These are phyloP conservation scores for Adelphocoris suturalis DNA, from an alignment of 2,888 invertebrate species.

Conservation along the genomic window DNA sequence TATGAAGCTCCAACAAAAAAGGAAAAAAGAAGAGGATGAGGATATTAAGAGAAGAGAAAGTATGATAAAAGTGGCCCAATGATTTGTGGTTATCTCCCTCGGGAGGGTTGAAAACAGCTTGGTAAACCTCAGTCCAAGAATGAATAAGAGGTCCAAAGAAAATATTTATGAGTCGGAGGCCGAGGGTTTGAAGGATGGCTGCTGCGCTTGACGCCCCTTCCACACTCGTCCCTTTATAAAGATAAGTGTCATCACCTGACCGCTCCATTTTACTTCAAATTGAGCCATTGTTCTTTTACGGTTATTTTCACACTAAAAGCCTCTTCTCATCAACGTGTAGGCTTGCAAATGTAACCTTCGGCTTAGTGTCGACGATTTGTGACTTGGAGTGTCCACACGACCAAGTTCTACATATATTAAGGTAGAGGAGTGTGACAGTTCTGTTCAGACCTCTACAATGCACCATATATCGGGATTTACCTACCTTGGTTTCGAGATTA, in stretches of 20 bases:
- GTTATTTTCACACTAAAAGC: not conserved
- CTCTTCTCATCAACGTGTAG: not conserved
- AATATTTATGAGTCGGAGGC: constrained; percentile 60
- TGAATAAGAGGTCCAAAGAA: constrained; percentile 64
- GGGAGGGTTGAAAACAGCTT: constrained; percentile 58
- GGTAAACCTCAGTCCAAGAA: constrained; percentile 61
- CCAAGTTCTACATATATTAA: too few relatives aligned
- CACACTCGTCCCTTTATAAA: constrained; percentile 44
- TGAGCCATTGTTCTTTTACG: not conserved
- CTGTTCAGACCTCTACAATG: too few relatives aligned
- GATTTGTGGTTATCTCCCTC: constrained; percentile 43
- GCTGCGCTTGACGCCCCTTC: constrained; percentile 58
- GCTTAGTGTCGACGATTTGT: too few relatives aligned
- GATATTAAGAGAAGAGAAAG: constrained; percentile 36
- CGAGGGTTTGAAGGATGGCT: constrained; percentile 63
- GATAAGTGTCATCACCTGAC: constrained; percentile 61
- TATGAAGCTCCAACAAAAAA: not conserved
- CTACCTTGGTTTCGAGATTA: too few relatives aligned
- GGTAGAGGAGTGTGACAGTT: too few relatives aligned
- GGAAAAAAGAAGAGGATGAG: not conserved
- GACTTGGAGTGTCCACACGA: too few relatives aligned
- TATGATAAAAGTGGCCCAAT: constrained; percentile 47
- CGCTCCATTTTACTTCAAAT: constrained; percentile 65
- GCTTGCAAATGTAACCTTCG: not conserved
- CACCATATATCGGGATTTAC: too few relatives aligned